Conservation (phyloP, 2,113 vertebrate genomes). For the Taurulus bubalis region DNA sequence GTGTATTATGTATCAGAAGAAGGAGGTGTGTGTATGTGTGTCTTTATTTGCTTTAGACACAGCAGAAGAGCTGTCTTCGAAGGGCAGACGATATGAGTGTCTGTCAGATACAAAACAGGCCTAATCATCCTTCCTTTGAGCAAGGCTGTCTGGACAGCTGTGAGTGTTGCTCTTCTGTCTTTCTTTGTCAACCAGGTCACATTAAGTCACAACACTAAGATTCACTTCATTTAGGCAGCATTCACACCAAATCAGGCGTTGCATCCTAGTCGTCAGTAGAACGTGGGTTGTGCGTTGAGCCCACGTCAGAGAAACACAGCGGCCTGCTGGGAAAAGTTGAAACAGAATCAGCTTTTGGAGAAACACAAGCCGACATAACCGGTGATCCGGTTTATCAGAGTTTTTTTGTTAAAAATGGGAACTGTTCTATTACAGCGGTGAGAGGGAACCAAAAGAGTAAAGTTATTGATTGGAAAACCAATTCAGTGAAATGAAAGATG, state of each 20-base stretch:
- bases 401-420: background rate
- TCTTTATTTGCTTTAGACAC: conserved; percentile 57
- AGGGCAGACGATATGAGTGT: conserved; percentile 56
- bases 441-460: background rate
- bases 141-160: conserved; percentile 63
- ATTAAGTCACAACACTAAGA: background rate
- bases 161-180: conserved; percentile 5
- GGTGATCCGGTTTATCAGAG: background rate
- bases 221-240: background rate
- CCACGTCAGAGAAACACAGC: background rate
- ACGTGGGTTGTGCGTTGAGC: background rate
- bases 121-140: conserved; percentile 55
- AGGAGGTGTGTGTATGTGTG: background rate
- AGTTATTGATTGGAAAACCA: background rate
- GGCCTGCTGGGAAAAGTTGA: background rate
- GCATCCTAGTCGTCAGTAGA: background rate
- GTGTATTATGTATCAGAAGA: conserved; percentile 8
- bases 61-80: conserved; percentile 59
- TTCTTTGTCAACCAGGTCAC: background rate
- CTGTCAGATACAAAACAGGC: conserved; percentile 68
- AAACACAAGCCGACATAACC: background rate
- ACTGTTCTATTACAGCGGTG: background rate
- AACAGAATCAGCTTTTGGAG: background rate
- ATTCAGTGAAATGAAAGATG: background rate
- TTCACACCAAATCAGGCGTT: background rate